A percentile compares a stretch with the other conserved stretches of the same genome.
These are phyloP conservation scores for Leuciscus idus DNA, from an alignment of 2,113 vertebrate genomes.

Conservation along the genomic window DNA sequence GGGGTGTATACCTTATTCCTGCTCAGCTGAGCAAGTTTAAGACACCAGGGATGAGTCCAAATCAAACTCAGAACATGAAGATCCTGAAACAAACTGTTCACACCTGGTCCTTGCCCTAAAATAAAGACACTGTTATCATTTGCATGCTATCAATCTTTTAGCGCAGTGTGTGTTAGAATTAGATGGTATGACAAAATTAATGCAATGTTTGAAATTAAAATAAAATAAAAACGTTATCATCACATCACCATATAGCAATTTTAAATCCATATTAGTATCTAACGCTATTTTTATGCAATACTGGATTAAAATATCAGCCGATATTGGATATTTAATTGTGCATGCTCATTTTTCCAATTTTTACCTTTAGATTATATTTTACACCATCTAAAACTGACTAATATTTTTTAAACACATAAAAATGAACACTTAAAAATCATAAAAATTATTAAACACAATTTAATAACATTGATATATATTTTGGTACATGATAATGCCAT, in stretches of 20 bases:
- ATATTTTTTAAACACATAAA: too few relatives aligned
- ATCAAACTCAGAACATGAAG: slow-evolving; percentile 92
- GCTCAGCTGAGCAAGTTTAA: slow-evolving; percentile 88
- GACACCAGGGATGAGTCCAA: slow-evolving; percentile 98
- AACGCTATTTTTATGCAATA: background rate
- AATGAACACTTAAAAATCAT: too few relatives aligned
- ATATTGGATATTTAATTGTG: background rate
- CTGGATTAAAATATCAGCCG: background rate
- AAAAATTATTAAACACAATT: background rate
- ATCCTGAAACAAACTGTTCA: slow-evolving; percentile 85
- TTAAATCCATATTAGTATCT: background rate
- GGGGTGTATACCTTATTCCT: slow-evolving; percentile 83
- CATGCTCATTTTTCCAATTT: background rate
- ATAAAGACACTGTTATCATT: slow-evolving; percentile 18
- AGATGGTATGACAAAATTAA: background rate
- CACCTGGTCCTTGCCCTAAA: slow-evolving; percentile 42
- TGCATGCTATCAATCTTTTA: background rate
- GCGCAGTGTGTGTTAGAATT: background rate
- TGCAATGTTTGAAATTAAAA: background rate
- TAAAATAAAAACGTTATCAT: too few relatives aligned
- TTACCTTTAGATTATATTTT: background rate
- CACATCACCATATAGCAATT: background rate
- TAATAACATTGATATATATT: background rate
- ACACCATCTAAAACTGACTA: background rate
- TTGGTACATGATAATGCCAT: background rate